Evolutionary conservation across 2,888 invertebrate genomes (phyloP), one percentile per base, ranked within the genome.

Genomic region (Lasioglossum lativentre): DNA sequence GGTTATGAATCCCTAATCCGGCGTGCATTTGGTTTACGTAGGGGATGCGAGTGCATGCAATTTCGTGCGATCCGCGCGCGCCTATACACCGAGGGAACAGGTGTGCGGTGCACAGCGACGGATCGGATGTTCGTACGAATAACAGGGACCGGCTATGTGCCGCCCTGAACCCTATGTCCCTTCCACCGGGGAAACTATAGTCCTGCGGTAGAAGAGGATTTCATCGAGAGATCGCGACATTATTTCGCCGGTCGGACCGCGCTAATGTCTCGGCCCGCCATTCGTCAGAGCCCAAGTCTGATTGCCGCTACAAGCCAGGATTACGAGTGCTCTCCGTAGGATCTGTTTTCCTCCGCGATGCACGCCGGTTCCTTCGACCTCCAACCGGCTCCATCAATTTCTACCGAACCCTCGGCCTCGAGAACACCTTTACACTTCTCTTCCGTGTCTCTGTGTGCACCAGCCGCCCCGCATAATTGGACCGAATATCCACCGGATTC

Each of bases 1-100:
- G 68, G 89, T 91, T 91, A 92, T 92, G 92, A 92, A 91, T 91
- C 91, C 85, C 90, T 92, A 91, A 92, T 92, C 91, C 90, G 78
- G 78, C 89, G 83, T 88, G 84, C 86, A 91, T 87, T 87, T 80
- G 89, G 90, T 90, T 92, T 90, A 88, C 86, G 82, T 90, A 73
- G 87, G 47, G 75, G 68, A 77, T 83, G 88, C 83, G 75, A 81
- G 82, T 87, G 89, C 88, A 88, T 91, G 89, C 88, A 90, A 90
- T 92, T 91, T 89, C 89, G 63, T 71, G 52, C 80, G 80, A 88
- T 83, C 59, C 23, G 38, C 19, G 38, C 19, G 59, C 47, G 56
- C 47, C 66, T 75, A 30, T 66, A 73, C 78, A 74, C 38, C 5
- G 34, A 14, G 34, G 75, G 71, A 42, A 80, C 85, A 85, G 85